Base-by-base conservation (phyloP, 2,797 vertebrate species). In the Denticeps clupeoides region DNA sequence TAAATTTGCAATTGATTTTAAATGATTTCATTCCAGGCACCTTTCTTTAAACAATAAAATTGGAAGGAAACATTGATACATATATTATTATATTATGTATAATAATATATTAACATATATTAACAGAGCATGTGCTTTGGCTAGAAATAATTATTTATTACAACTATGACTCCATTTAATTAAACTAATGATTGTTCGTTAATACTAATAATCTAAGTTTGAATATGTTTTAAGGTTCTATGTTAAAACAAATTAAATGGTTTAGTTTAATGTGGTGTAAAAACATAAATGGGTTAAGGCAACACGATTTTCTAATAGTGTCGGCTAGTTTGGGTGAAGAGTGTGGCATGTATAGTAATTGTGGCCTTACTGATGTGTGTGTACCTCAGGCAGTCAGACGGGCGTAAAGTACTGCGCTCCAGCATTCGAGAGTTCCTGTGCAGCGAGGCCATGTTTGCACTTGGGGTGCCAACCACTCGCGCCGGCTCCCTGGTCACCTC, bases 391-490 rank as follows among this genome's bases (percentile, higher is more conserved):
- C 84, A 86, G 22, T 85, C 88, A 0, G 90, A 93, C 1, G 90
- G 90, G 1, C 82, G 89, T 51, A 93, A 93, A 8, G 88, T 92
- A 1, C 74, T 93, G 49, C 80, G 87, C 15, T 93, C 89, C 0
- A 93, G 89, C 68, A 80, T 92, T 51, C 80, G 88, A 13, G 90
- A 93, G 72, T 92, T 92, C 71, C 78, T 93, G 55, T 91, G 89
- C 72, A 93, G 90, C 0, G 89, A 92, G 62, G 89, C 89, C 5
- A 88, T 93, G 85, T 85, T 82, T 4, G 82, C 86, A 56, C 76
- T 93, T 13, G 88, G 88, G 0, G 63, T 92, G 33, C 87, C 86
- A 9, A 93, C 78, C 9, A 91, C 88, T 0, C 81, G 86, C 4
- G 89, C 88, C 0, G 89, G 81, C 23, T 78, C 89, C 0, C 84